These are phyloP conservation scores for Polypterus bichir DNA, from an alignment of 2,113 vertebrate genomes.

Conservation along the genomic window DNA sequence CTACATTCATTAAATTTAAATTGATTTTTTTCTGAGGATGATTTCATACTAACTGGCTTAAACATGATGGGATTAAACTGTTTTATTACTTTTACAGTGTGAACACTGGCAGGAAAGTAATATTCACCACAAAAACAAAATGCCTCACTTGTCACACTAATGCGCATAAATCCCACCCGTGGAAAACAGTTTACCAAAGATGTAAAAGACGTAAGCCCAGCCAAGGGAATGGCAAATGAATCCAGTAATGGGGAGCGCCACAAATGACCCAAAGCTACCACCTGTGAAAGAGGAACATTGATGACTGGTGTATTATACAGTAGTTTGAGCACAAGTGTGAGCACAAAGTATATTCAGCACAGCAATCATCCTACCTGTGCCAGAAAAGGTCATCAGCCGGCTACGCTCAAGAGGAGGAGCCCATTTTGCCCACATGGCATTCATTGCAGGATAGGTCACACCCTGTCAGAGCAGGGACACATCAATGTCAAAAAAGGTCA, in stretches of 20 bases:
- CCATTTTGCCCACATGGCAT: constrained; percentile 67
- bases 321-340: neutral
- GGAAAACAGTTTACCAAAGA: constrained; percentile 48
- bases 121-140: too few relatives aligned
- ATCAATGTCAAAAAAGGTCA: neutral
- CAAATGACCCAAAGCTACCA: constrained; percentile 54
- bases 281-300: constrained; percentile 20
- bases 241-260: constrained; percentile 59
- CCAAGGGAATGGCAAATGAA: constrained; percentile 53
- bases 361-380: constrained; percentile 30
- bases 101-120: too few relatives aligned
- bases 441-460: constrained; percentile 55
- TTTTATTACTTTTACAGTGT: too few relatives aligned
- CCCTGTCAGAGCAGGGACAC: constrained; percentile 33
- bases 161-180: neutral
- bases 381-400: constrained; percentile 48
- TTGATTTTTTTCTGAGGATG: too few relatives aligned
- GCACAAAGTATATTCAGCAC: too few relatives aligned
- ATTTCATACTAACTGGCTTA: too few relatives aligned
- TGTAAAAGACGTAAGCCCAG: constrained; percentile 71
- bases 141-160: too few relatives aligned
- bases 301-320: neutral
- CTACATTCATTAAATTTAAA: too few relatives aligned
- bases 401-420: constrained; percentile 61
- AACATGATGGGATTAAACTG: too few relatives aligned